Evolutionary conservation across 2,888 invertebrate genomes (phyloP).

Genomic region (Theretra japonica): DNA sequence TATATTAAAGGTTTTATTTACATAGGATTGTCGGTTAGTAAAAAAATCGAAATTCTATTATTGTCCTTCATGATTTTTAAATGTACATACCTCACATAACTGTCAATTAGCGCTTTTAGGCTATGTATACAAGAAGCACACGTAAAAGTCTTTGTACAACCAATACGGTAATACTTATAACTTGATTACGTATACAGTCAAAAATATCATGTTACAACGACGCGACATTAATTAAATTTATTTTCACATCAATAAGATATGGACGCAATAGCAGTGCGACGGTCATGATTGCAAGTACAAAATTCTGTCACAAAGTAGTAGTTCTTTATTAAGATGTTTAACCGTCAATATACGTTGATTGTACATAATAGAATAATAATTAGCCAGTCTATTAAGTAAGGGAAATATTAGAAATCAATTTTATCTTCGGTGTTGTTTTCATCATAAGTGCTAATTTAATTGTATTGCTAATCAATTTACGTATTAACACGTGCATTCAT

Average conservation of each 20-base stretch:
- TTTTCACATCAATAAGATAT: slow-evolving; percentile 43
- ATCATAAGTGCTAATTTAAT: background rate
- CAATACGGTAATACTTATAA: no score
- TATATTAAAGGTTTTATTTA: slow-evolving; percentile 3
- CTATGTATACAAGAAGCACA: background rate
- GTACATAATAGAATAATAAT: background rate
- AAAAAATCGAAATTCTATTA: background rate
- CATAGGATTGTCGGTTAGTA: slow-evolving; percentile 2
- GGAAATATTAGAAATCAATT: background rate
- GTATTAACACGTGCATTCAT: no score
- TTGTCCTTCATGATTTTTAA: slow-evolving; percentile 12
- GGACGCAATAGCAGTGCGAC: slow-evolving; percentile 48
- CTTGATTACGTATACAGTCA: background rate
- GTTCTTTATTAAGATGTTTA: background rate
- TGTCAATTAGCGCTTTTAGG: background rate
- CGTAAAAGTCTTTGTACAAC: background rate
- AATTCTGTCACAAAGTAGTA: background rate
- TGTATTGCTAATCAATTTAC: no score
- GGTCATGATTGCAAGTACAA: slow-evolving; percentile 36
- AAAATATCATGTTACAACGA: slow-evolving; percentile 37
- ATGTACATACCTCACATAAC: background rate
- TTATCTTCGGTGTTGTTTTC: background rate
- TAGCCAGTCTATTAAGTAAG: background rate
- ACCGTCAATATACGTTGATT: background rate
- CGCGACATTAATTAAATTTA: slow-evolving; percentile 14